Conservation (phyloP, 2,113 vertebrate species). For the Crotalus horridus region DNA sequence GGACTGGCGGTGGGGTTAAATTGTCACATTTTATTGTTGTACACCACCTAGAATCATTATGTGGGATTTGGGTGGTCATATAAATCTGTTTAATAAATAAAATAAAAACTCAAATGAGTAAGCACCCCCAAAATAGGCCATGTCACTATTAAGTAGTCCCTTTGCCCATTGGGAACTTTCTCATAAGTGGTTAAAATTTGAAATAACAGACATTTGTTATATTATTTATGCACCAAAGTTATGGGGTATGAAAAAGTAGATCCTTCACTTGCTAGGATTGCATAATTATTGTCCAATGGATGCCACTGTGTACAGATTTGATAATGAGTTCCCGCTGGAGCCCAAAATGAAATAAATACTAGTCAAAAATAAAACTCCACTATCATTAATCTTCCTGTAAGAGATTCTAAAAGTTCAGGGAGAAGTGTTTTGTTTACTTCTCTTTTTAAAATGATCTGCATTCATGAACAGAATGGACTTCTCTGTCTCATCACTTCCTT, state of each 20-base stretch:
- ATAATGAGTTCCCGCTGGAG: background rate
- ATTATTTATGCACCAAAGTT: background rate
- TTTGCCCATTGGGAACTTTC: background rate
- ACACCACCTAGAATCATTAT: background rate
- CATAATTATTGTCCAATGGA: background rate
- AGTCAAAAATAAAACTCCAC: background rate
- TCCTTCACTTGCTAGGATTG: background rate
- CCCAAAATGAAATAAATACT: background rate
- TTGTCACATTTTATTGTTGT: background rate
- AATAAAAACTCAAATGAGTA: background rate
- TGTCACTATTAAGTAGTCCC: background rate
- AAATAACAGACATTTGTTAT: background rate
- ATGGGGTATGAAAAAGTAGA: background rate
- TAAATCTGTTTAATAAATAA: background rate
- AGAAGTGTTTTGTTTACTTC: background rate
- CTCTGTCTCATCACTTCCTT: background rate
- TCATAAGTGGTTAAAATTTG: background rate
- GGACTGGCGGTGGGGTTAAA: background rate
- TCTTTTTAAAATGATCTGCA: background rate
- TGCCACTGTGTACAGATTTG: background rate
- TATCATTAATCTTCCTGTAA: background rate
- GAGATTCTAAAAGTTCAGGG: background rate
- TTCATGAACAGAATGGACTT: background rate
- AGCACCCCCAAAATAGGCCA: background rate
- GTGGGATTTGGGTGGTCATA: background rate